Base-by-base conservation (phyloP, 2,113 vertebrate species). In the Pica pica region DNA sequence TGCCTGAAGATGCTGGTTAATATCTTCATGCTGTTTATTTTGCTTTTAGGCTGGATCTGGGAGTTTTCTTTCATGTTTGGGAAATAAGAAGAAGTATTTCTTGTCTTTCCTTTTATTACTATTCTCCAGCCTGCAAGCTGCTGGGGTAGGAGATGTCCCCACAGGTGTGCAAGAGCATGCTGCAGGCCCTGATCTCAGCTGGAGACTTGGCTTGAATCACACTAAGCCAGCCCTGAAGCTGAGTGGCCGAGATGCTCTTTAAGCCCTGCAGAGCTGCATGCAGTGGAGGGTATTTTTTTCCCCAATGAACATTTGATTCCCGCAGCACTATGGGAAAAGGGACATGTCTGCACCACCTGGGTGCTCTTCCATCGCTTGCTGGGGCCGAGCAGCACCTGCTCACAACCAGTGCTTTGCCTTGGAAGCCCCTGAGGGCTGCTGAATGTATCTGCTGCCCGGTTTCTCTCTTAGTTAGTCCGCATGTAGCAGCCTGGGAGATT, bases 131-230 rank as follows among this genome's bases (percentile, higher is more conserved):
- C 37, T 46, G 50, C 60, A 73, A 80, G 41, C 49, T 80, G 17
- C 81, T 81, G 55, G 33, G 28, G 4, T 37, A 26, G 47, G 53
- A 87, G 15, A 44, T 33, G 39, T 64, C 49, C 30, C 21, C 0
- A 0, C 18, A 3, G 0, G 6, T 21, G 26, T 71, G 42, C 1
- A 3, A 63, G 42, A 5, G 47, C 5, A 3, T 14, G 13, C 55
- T 68, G 39, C 39, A 56, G 56, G 39, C 80, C 33, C 35, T 76
- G 47, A 26, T 67, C 70, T 89, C 76, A 42, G 70, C 57, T 68
- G 44, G 61, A 63, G 23, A 9, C 55, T 57, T 19, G 41, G 35
- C 14, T 9, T 37, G 73, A 63, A 6, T 57, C 20, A 11, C 65
- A 20, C 28, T 27, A 50, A 82, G 24, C 16, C 33, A 44, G 52